phyloP scores from a whole-genome alignment of 2,888 invertebrate species.

The Hydrotaea diabolus region DNA sequence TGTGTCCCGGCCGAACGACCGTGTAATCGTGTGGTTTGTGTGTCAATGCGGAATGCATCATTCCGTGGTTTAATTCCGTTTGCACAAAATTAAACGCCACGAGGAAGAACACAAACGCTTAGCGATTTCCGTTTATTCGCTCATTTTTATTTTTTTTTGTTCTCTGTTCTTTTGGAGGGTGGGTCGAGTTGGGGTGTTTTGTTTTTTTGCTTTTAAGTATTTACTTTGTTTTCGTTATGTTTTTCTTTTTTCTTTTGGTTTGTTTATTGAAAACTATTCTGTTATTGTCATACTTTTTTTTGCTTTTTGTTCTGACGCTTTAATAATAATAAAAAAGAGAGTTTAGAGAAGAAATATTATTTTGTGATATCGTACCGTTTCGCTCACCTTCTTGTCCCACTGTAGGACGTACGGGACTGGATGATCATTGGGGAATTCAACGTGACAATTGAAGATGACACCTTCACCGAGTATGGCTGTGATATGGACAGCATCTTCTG shows the following conservation, averaged over 20 bases:
- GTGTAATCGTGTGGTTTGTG: conserved; percentile 44
- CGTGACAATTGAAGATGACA: conserved; percentile 98
- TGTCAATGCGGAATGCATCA: background rate
- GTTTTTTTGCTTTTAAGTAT: background rate
- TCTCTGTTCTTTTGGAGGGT: background rate
- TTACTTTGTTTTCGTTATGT: conserved; percentile 15
- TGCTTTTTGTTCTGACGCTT: conserved; percentile 77
- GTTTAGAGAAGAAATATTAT: conserved; percentile 82
- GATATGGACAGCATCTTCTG: conserved; percentile 95
- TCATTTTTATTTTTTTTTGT: too few relatives aligned
- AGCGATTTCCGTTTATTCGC: background rate
- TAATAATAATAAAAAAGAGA: conserved; percentile 80
- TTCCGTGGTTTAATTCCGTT: too few relatives aligned
- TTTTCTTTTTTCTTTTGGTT: conserved; percentile 31
- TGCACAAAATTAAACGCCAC: too few relatives aligned
- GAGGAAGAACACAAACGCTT: conserved; percentile 49
- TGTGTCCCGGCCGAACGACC: too few relatives aligned
- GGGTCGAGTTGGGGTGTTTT: conserved; percentile 7
- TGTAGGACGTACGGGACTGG: conserved; percentile 98
- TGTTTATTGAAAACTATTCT: conserved; percentile 28
- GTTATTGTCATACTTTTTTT: conserved; percentile 62
- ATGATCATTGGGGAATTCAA: conserved; percentile 97
- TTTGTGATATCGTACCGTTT: conserved; percentile 92
- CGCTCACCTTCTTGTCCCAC: conserved; percentile 99
- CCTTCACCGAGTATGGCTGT: conserved; percentile 98